A percentile compares a stretch with the other conserved stretches of the same genome.
Evolutionary conservation across 2,797 vertebrate species (phyloP).

Genomic region (Pangasius krempfi): DNA sequence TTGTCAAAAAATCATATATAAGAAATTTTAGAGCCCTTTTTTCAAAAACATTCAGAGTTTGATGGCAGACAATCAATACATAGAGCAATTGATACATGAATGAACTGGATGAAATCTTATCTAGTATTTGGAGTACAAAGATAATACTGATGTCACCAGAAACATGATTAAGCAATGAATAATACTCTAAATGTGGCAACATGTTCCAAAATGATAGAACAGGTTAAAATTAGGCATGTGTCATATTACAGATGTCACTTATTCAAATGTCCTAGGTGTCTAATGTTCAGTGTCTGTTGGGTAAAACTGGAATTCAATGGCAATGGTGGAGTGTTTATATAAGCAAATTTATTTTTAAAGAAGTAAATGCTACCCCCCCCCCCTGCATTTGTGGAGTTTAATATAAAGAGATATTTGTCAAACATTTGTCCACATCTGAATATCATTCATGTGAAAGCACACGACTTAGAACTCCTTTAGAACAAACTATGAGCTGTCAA

Average conservation of each 20-base stretch:
- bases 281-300: not conserved
- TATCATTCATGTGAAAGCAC: not conserved
- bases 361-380: not conserved
- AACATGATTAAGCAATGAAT: not conserved
- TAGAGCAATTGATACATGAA: not conserved
- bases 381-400: not conserved
- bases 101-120: not conserved
- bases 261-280: conserved; percentile 4
- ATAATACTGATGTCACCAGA: not conserved
- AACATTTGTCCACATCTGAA: not conserved
- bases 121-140: not conserved
- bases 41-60: not conserved
- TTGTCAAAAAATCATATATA: not conserved
- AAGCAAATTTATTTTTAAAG: not conserved
- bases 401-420: conserved; percentile 13
- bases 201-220: not conserved
- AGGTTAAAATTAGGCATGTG: not conserved
- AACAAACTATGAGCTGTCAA: not conserved
- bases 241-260: conserved; percentile 16
- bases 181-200: not conserved
- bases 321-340: not conserved
- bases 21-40: not conserved
- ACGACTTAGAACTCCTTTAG: not conserved
- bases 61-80: not conserved
- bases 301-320: not conserved